Percentiles rank a stretch among this genome's conserved stretches.
phyloP scores from a whole-genome alignment of 2,888 invertebrate genomes.

The Netelia inedita region DNA sequence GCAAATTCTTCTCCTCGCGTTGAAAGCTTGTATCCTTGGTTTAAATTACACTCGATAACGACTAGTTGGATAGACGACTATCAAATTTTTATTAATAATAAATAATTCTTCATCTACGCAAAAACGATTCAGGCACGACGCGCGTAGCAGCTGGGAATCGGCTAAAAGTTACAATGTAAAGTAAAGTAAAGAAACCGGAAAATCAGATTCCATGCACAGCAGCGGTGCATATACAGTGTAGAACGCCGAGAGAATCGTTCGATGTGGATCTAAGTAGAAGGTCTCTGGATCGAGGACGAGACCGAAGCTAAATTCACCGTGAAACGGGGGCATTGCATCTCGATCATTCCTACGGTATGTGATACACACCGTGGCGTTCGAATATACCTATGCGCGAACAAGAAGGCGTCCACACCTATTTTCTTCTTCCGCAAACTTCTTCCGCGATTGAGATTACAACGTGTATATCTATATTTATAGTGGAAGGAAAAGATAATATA shows the following conservation, averaged over 20 bases:
- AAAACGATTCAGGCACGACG: too few species aligned
- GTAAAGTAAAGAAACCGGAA: slow-evolving; percentile 13
- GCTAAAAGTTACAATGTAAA: background rate
- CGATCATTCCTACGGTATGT: slow-evolving; percentile 55
- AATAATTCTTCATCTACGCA: too few species aligned
- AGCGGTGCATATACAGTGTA: background rate
- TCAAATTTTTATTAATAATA: too few species aligned
- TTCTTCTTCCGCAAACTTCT: slow-evolving; percentile 46
- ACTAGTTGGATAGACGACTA: too few species aligned
- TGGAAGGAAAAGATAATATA: too few species aligned
- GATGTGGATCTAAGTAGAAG: background rate
- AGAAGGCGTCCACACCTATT: slow-evolving; percentile 15
- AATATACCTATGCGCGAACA: slow-evolving; percentile 38
- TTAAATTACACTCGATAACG: too few species aligned
- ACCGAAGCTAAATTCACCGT: slow-evolving; percentile 70
- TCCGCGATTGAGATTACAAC: slow-evolving; percentile 23
- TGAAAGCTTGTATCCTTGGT: too few species aligned
- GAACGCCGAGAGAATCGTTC: background rate
- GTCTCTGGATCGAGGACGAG: slow-evolving; percentile 55
- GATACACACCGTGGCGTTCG: slow-evolving; percentile 51
- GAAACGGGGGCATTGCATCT: slow-evolving; percentile 70
- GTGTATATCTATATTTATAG: background rate
- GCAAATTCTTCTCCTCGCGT: too few species aligned
- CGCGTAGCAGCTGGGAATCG: background rate
- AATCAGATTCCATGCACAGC: slow-evolving; percentile 34